Conservation (phyloP, 2,797 vertebrate genomes). For the Semotilus atromaculatus region DNA sequence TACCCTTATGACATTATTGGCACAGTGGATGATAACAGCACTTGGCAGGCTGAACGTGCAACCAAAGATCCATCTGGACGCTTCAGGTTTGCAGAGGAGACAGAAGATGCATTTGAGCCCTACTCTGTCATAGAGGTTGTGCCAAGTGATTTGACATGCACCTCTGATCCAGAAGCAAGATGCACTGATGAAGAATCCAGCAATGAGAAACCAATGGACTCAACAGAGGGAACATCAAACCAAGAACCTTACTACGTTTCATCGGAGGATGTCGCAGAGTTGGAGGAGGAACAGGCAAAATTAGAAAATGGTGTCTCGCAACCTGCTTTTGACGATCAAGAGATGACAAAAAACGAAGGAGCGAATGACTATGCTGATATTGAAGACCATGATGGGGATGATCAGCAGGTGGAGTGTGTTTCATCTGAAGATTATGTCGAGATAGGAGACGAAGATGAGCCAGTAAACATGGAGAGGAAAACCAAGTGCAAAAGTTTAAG, state of each 20-base stretch:
- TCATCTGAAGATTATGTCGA: slow-evolving; percentile 84
- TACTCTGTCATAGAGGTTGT: slow-evolving; percentile 80
- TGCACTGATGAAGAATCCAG: slow-evolving; percentile 61
- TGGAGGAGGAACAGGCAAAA: slow-evolving; percentile 68
- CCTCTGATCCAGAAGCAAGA: slow-evolving; percentile 74
- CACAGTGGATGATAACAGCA: slow-evolving; percentile 73
- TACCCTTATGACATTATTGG: slow-evolving; percentile 80
- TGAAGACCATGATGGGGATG: slow-evolving; percentile 67
- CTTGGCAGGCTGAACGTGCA: slow-evolving; percentile 81
- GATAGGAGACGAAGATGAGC: slow-evolving; percentile 81
- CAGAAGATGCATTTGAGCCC: slow-evolving; percentile 78
- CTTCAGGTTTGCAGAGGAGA: slow-evolving; percentile 78
- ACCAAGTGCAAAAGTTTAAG: slow-evolving; percentile 72
- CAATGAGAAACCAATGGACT: slow-evolving; percentile 62
- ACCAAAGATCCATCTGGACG: slow-evolving; percentile 79
- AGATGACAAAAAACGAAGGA: slow-evolving; percentile 65
- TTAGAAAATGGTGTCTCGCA: slow-evolving; percentile 51
- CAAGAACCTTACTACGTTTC: slow-evolving; percentile 79
- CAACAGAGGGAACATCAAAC: slow-evolving; percentile 60
- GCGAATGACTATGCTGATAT: slow-evolving; percentile 81
- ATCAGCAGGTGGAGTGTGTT: slow-evolving; percentile 71
- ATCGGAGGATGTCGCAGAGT: slow-evolving; percentile 74
- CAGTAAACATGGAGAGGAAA: slow-evolving; percentile 72
- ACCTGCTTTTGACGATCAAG: slow-evolving; percentile 57
- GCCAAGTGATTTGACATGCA: slow-evolving; percentile 65